Evolutionary conservation across 1,140 invertebrate species (phyloP).

Genomic region (Phymorhynchus buccinoides): DNA sequence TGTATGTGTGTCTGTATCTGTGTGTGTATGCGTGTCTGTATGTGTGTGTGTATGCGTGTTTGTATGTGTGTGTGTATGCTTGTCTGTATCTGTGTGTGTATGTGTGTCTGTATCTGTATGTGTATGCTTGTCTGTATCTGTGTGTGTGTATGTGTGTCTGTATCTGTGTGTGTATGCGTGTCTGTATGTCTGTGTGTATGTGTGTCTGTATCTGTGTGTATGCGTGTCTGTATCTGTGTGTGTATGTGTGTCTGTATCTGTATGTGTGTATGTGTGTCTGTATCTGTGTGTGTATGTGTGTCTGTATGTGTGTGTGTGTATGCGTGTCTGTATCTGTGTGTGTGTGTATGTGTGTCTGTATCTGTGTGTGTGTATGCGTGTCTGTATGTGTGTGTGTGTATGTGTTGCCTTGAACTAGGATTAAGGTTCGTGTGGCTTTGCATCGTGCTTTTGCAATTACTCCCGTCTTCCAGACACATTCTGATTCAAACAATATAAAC

Average conservation of each 20-base stretch:
- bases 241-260: not conserved
- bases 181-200: too few species aligned
- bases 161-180: not conserved
- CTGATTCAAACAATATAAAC: not conserved
- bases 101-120: not conserved
- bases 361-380: not conserved
- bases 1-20: too few species aligned
- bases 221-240: constrained; percentile 9
- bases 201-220: not conserved
- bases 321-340: not conserved
- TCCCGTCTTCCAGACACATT: not conserved
- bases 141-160: not conserved
- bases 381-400: not conserved
- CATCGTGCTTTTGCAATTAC: not conserved
- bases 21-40: not conserved
- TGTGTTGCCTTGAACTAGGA: not conserved
- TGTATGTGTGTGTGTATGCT: not conserved
- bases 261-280: not conserved
- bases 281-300: too few species aligned
- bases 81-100: too few species aligned
- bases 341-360: not conserved
- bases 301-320: too few species aligned
- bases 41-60: not conserved
- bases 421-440: not conserved
- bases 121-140: not conserved